These are phyloP conservation scores for Muscina levida DNA, from an alignment of 2,888 invertebrate species.

Conservation along the genomic window DNA sequence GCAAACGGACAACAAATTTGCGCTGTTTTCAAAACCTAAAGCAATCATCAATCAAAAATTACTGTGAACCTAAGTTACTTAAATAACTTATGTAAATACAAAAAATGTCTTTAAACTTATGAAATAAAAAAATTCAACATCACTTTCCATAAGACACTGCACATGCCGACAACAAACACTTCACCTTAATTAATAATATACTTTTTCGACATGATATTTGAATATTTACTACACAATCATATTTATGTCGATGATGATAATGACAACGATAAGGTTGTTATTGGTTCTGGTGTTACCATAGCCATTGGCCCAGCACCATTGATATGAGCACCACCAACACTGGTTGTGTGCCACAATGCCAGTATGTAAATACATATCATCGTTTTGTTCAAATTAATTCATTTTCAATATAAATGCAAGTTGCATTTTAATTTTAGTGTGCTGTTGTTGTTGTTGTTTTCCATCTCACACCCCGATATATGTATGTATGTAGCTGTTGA, in stretches of 20 bases:
- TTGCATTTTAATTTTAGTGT: not conserved
- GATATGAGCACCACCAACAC: not conserved
- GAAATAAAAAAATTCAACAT: too few species aligned
- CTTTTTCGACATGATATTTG: not conserved
- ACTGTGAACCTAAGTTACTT: too few species aligned
- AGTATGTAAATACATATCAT: constrained; percentile 47
- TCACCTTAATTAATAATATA: not conserved
- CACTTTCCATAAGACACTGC: too few species aligned
- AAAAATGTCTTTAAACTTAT: too few species aligned
- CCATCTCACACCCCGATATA: too few species aligned
- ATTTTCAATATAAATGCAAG: constrained; percentile 44
- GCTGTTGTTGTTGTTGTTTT: not conserved
- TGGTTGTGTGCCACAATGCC: constrained; percentile 10
- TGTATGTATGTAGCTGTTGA: too few species aligned
- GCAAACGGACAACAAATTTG: too few species aligned
- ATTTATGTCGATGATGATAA: not conserved
- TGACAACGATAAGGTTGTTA: not conserved
- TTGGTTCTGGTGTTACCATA: not conserved
- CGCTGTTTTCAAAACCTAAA: too few species aligned
- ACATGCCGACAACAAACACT: too few species aligned
- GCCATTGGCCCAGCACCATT: not conserved
- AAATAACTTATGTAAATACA: too few species aligned
- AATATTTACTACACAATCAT: not conserved
- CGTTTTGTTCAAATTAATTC: constrained; percentile 54
- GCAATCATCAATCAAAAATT: too few species aligned